A percentile compares a stretch with the other conserved stretches of the same genome.
phyloP scores from a whole-genome alignment of 2,888 invertebrate species.

The Polydrusus pterygomalis region DNA sequence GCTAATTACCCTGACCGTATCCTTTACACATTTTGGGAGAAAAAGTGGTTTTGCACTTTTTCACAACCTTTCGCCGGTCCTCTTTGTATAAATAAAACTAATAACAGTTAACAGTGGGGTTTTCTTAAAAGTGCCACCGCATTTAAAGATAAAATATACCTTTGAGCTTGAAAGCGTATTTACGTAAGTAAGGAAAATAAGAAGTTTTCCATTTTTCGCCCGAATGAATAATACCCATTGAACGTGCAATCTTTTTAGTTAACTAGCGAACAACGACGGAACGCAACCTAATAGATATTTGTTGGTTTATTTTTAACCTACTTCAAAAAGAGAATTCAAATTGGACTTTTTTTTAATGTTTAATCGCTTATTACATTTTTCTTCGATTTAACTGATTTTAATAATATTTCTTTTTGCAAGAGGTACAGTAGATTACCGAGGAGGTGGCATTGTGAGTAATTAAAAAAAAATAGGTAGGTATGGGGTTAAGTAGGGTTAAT shows the following conservation, averaged over 20 bases:
- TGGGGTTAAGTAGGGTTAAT: too few species aligned
- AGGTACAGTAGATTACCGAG: too few species aligned
- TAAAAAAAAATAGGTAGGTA: too few species aligned
- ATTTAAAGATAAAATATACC: constrained; percentile 24
- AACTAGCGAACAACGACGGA: constrained; percentile 26
- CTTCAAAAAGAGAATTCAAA: too few species aligned
- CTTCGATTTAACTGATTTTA: too few species aligned
- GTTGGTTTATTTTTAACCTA: neutral
- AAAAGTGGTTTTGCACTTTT: neutral
- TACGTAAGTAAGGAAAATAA: constrained; percentile 41
- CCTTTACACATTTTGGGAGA: neutral
- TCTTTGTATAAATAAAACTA: constrained; percentile 36
- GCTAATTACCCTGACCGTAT: neutral
- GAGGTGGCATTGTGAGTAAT: too few species aligned
- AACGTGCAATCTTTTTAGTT: constrained; percentile 29
- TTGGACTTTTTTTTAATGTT: too few species aligned
- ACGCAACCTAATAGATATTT: neutral
- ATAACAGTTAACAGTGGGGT: constrained; percentile 44
- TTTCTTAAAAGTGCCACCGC: constrained; percentile 24
- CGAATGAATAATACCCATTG: constrained; percentile 38
- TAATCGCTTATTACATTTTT: too few species aligned
- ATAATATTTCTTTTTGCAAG: too few species aligned
- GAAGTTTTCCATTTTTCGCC: constrained; percentile 38
- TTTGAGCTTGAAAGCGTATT: constrained; percentile 42
- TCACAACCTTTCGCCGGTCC: constrained; percentile 7